These are phyloP conservation scores for Falcunculus frontatus DNA, from an alignment of 2,113 vertebrate genomes.

Conservation along the genomic window DNA sequence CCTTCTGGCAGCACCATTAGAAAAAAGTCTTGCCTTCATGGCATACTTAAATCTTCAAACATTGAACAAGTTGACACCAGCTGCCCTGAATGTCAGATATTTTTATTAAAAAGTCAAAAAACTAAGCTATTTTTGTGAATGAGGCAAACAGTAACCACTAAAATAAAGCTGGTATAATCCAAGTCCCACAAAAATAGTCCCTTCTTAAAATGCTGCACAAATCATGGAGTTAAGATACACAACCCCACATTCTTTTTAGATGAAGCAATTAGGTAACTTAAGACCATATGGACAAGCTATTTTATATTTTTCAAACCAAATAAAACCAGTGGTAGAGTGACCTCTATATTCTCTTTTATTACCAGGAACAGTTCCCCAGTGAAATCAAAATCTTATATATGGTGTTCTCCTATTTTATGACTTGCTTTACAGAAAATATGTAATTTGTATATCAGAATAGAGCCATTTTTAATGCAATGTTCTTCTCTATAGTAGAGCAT, in stretches of 20 bases:
- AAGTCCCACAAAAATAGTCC: neutral
- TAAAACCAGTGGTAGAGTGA: constrained; percentile 38
- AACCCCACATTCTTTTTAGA: constrained; percentile 55
- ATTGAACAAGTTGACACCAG: neutral
- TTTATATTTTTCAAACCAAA: constrained; percentile 57
- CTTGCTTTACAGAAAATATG: constrained; percentile 33
- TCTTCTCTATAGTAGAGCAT: neutral
- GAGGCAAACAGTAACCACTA: neutral
- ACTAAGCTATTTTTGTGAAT: neutral
- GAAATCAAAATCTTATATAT: constrained; percentile 38
- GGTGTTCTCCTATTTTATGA: constrained; percentile 40
- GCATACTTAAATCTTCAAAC: neutral
- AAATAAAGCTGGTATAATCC: constrained; percentile 3
- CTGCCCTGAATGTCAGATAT: neutral
- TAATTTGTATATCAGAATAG: constrained; percentile 15
- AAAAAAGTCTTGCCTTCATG: neutral
- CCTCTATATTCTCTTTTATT: constrained; percentile 22
- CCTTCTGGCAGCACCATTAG: constrained; percentile 49
- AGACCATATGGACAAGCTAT: constrained; percentile 49
- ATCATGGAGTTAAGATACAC: constrained; percentile 29
- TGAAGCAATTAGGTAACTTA: constrained; percentile 58
- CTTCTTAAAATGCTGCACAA: constrained; percentile 23
- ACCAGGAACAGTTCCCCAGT: constrained; percentile 25
- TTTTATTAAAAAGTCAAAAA: neutral
- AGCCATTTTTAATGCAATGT: neutral